Conservation (phyloP, 1,140 invertebrate species). For the Cydia pomonella region DNA sequence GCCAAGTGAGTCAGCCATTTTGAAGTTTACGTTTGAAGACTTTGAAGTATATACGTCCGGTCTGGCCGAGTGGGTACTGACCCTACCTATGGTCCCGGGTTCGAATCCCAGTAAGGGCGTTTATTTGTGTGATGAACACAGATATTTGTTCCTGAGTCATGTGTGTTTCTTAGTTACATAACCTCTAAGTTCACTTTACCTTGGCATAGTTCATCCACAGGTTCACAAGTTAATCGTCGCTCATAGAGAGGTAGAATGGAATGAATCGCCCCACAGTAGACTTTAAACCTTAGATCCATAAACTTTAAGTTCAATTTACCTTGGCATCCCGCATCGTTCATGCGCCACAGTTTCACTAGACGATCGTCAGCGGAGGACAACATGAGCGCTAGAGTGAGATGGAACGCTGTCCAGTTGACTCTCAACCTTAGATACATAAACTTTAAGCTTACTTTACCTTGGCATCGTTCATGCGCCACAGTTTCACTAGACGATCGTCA, state of each 20-base stretch:
- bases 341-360: constrained; percentile 98
- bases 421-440: constrained; percentile 57
- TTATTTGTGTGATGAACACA: constrained; percentile 91
- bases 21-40: too few species aligned
- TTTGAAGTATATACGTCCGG: too few species aligned
- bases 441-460: constrained; percentile 81
- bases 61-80: too few species aligned
- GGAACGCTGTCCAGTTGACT: constrained; percentile 99
- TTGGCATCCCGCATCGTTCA: constrained; percentile 99
- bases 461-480: constrained; percentile 99
- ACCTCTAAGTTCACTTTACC: constrained; percentile 57
- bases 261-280: constrained; percentile 99
- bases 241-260: constrained; percentile 95
- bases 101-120: too few species aligned
- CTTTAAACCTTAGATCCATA: constrained; percentile 75
- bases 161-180: constrained; percentile 75
- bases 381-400: constrained; percentile 96
- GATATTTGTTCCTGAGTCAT: constrained; percentile 99
- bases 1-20: too few species aligned
- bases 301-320: constrained; percentile 56
- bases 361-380: constrained; percentile 99
- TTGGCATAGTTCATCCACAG: constrained; percentile 99
- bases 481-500: constrained; percentile 98
- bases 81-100: too few species aligned
- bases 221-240: constrained; percentile 99